These are phyloP conservation scores for Phrynocephalus forsythii DNA, from an alignment of 2,797 vertebrate genomes.

Conservation along the genomic window DNA sequence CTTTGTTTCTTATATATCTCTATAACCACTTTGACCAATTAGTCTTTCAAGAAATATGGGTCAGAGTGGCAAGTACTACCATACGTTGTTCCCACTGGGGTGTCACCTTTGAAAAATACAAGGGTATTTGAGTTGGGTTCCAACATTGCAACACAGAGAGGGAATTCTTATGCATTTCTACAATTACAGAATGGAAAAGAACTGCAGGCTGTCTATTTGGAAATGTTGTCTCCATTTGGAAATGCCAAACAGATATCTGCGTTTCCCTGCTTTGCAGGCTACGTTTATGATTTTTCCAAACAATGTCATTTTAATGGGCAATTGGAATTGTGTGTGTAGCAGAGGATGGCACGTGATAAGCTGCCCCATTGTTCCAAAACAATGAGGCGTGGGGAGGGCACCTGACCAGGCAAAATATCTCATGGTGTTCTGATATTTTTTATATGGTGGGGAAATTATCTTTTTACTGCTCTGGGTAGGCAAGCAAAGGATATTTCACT, in stretches of 20 bases:
- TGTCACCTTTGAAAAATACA: neutral
- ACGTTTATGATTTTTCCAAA: slow-evolving; percentile 25
- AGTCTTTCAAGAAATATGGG: neutral
- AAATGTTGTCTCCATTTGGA: neutral
- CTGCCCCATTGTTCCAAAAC: slow-evolving; percentile 37
- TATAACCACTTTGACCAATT: neutral
- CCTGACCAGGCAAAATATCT: slow-evolving; percentile 32
- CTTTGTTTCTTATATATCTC: neutral
- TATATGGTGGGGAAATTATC: slow-evolving; percentile 19
- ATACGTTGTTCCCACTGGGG: neutral
- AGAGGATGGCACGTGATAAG: slow-evolving; percentile 25
- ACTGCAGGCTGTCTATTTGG: neutral
- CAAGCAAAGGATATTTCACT: slow-evolving; percentile 15
- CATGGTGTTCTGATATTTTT: slow-evolving; percentile 22
- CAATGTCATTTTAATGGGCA: slow-evolving; percentile 24
- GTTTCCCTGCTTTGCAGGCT: slow-evolving; percentile 17
- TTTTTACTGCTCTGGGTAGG: slow-evolving; percentile 2
- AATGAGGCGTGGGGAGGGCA: slow-evolving; percentile 30
- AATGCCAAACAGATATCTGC: slow-evolving; percentile 23
- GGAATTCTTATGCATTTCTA: neutral
- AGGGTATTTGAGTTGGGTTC: neutral
- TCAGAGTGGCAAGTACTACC: neutral
- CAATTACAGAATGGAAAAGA: slow-evolving; percentile 22
- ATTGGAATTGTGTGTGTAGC: slow-evolving; percentile 16
- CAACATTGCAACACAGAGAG: neutral